Base-by-base conservation (phyloP, 2,797 vertebrate genomes). In the Spheniscus humboldti region DNA sequence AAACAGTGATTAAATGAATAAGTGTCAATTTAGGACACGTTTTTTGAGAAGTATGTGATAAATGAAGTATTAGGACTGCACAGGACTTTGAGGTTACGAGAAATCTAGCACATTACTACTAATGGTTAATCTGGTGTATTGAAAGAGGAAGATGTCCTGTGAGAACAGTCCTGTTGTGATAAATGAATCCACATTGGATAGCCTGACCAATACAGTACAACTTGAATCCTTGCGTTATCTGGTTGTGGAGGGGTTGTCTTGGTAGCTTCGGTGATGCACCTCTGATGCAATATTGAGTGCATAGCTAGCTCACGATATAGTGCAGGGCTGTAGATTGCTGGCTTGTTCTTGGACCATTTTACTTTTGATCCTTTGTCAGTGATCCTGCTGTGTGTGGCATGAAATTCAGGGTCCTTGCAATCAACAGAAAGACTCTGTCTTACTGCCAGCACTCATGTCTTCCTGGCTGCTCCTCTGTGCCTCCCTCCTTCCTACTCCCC, bases 291-390 rank as follows among this genome's bases (percentile, higher is more conserved):
- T 43, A 20, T 3, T 0, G 1, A 72, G 52, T 31, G 25, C 24
- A 2, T 19, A 39, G 37, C 9, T 63, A 45, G 43, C 56, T 86
- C 18, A 11, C 0, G 3, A 3, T 63, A 27, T 7, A 15, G 0
- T 64, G 30, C 45, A 60, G 55, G 41, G 28, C 39, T 68, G 53
- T 53, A 28, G 25, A 27, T 22, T 45, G 55, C 47, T 82, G 66
- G 2, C 31, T 82, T 91, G 25, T n/a, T 81, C n/a, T 81, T 73
- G 50, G 9, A 35, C 8, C 6, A 3, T 67, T 79, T 86, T 80
- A 83, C 18, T 87, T 93, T 57, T 62, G 18, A 43, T 48, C 33
- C 8, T 82, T 67, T 74, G 13, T 48, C 27, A 68, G 53, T 11
- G 35, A n/a, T 75, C 20, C 16, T 75, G 41, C 24, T 2, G 1